Percentiles rank a stretch among this genome's conserved stretches.
These are phyloP conservation scores for Chrysomallon squamiferum DNA, from an alignment of 1,140 invertebrate genomes.

Conservation along the genomic window DNA sequence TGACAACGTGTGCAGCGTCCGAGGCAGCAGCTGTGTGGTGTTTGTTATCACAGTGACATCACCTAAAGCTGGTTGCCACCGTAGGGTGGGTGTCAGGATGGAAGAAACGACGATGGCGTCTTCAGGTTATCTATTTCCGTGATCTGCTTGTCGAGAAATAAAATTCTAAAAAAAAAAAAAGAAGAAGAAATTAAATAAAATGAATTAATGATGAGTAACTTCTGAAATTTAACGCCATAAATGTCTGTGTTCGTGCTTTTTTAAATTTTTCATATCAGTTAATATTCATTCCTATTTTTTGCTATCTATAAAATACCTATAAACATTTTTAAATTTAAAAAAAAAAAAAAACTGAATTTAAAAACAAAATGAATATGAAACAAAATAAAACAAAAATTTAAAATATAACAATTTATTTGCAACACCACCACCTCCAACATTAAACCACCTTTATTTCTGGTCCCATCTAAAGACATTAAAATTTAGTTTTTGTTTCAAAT, in stretches of 20 bases:
- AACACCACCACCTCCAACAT: no score
- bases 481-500: no score
- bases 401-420: no score
- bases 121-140: constrained; percentile 43
- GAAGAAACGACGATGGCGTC: constrained; percentile 33
- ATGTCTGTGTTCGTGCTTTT: background rate
- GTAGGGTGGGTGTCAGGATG: constrained; percentile 24
- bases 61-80: background rate
- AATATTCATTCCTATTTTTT: background rate
- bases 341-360: background rate
- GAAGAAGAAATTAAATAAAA: background rate
- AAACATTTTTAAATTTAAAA: background rate
- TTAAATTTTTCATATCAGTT: background rate
- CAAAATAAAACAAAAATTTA: no score
- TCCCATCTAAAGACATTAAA: no score
- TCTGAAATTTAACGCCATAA: background rate
- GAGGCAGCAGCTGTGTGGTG: no score
- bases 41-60: no score
- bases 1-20: no score
- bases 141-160: constrained; percentile 45
- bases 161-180: constrained; percentile 28
- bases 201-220: background rate
- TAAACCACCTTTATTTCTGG: no score
- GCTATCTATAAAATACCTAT: background rate
- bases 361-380: no score